Conservation (phyloP, 2,888 invertebrate species). For the Caenorhabditis panamensis region DNA sequence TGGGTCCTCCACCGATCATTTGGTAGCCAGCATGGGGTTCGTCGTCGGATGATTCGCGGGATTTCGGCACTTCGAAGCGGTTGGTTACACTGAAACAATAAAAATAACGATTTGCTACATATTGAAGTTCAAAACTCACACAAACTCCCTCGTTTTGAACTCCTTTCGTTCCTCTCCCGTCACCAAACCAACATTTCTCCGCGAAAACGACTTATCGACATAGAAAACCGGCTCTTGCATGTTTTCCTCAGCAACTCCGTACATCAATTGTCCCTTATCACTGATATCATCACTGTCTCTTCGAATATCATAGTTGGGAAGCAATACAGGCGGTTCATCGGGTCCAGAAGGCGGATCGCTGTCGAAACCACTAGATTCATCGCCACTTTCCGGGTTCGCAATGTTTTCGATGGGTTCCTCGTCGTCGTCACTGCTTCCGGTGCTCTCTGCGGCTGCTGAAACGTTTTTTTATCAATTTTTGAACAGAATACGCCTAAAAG, state of each 20-base stretch:
- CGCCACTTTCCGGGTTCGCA: not conserved
- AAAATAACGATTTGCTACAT: too few relatives aligned
- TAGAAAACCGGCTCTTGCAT: constrained; percentile 7
- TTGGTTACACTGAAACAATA: constrained; percentile 24
- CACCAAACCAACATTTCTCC: constrained; percentile 8
- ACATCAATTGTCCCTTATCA: constrained; percentile 53
- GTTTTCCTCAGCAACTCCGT: constrained; percentile 26
- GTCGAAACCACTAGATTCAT: constrained; percentile 40
- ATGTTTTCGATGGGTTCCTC: too few relatives aligned
- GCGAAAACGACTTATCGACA: constrained; percentile 23
- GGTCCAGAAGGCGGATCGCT: constrained; percentile 28
- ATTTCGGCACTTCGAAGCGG: constrained; percentile 21
- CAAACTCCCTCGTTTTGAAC: constrained; percentile 12
- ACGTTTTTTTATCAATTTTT: not conserved
- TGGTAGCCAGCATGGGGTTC: constrained; percentile 17
- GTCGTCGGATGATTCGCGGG: not conserved
- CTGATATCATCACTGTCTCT: constrained; percentile 36
- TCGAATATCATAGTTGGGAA: not conserved
- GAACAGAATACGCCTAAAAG: not conserved
- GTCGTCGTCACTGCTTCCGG: constrained; percentile 3
- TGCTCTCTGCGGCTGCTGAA: constrained; percentile 9
- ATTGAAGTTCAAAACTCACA: constrained; percentile 14
- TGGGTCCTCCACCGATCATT: constrained; percentile 18
- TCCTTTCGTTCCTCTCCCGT: not conserved
- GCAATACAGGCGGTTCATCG: not conserved